Evolutionary conservation across 2,113 vertebrate species (phyloP).

Genomic region (Myiozetetes cayanensis): DNA sequence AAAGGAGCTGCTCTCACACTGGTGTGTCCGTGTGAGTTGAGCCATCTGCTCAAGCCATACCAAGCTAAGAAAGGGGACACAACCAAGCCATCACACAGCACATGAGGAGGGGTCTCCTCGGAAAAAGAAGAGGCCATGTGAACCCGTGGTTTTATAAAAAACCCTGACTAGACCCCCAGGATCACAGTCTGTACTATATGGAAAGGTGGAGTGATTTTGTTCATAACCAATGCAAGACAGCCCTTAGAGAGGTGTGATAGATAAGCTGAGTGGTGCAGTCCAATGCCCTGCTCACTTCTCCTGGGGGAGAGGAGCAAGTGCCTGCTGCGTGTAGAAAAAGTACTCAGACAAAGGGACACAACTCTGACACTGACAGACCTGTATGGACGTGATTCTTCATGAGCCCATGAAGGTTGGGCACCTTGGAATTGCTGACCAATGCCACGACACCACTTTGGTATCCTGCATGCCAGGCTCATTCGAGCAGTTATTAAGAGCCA

Average conservation of each 20-base stretch:
- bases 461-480: neutral
- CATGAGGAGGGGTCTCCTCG: neutral
- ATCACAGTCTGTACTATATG: neutral
- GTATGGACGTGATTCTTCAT: fast-evolving
- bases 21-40: fast-evolving
- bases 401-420: fast-evolving
- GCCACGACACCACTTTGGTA: neutral
- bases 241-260: constrained; percentile 37
- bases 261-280: constrained; percentile 44
- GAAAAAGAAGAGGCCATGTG: neutral
- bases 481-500: neutral
- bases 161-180: neutral
- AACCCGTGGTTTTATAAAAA: neutral
- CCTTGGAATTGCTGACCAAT: too few relatives aligned
- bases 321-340: constrained; percentile 12
- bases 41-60: neutral
- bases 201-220: neutral
- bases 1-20: neutral
- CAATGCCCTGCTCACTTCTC: neutral
- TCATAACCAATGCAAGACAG: neutral
- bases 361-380: neutral
- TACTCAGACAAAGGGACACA: neutral
- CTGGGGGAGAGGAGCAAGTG: neutral
- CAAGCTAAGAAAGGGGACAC: neutral
- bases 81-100: neutral